Conservation (phyloP, 1,140 invertebrate genomes). For the Delia radicum region DNA sequence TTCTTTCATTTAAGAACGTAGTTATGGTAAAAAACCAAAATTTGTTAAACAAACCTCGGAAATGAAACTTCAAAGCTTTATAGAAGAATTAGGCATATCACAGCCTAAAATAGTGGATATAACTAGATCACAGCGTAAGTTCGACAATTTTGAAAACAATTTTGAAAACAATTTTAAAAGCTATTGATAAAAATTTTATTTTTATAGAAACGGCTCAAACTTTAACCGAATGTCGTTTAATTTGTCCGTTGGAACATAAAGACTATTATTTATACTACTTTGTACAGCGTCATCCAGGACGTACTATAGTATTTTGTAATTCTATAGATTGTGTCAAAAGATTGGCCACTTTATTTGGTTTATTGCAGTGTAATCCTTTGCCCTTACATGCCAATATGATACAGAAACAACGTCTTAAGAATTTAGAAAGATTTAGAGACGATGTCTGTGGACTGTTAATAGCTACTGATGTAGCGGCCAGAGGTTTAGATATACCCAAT, state of each 20-base stretch:
- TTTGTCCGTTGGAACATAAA: slow-evolving; percentile 77
- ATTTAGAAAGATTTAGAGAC: slow-evolving; percentile 88
- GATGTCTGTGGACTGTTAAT: slow-evolving; percentile 77
- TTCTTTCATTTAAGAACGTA: slow-evolving; percentile 39
- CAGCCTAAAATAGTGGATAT: slow-evolving; percentile 94
- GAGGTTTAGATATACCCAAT: slow-evolving; percentile 93
- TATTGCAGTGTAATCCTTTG: slow-evolving; percentile 77
- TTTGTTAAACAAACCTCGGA: slow-evolving; percentile 67
- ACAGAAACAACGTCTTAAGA: slow-evolving; percentile 91
- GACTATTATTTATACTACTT: slow-evolving; percentile 95
- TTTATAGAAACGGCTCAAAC: slow-evolving; percentile 72
- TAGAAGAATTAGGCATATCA: slow-evolving; percentile 76
- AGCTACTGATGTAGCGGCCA: slow-evolving; percentile 95
- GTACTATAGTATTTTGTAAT: slow-evolving; percentile 96
- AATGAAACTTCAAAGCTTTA: slow-evolving; percentile 72
- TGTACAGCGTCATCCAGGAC: slow-evolving; percentile 76
- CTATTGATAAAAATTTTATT: background rate
- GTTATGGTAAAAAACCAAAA: slow-evolving; percentile 58
- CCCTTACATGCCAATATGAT: slow-evolving; percentile 94
- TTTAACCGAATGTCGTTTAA: slow-evolving; percentile 80
- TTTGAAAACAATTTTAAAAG: background rate
- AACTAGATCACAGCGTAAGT: slow-evolving; percentile 60
- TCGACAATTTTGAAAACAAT: background rate
- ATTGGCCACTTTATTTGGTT: slow-evolving; percentile 77
- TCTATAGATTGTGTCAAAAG: slow-evolving; percentile 90